Base-by-base conservation (phyloP, 1,140 invertebrate genomes). In the Drosophila kikkawai region DNA sequence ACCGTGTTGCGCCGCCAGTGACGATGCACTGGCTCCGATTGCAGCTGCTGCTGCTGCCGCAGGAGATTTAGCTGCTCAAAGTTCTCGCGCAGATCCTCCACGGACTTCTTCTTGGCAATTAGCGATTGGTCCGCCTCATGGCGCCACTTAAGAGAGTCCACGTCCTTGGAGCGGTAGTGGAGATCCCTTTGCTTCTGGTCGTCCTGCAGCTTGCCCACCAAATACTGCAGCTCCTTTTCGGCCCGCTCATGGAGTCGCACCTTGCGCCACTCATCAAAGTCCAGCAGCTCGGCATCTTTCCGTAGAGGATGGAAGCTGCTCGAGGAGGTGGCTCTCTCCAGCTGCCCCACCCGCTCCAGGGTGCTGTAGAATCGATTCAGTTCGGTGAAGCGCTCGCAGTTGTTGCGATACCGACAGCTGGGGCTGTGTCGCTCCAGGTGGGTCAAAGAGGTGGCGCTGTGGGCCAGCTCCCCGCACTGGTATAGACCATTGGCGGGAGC, bases 181-280 rank as follows among this genome's bases (percentile, higher is more conserved):
- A 98, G 96, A 91, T 97, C 96, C 64, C 97, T 96, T 82, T 98
- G 96, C 69, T 94, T 96, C 90, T 98, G 96, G 12, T 96, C 96
- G 17, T 94, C 93, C 93, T 96, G 96, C 4, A 98, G 93, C 93
- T 98, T 97, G 45, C 94, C 94, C 76, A 97, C 96, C 29, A 99
- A 93, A 63, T 94, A 94, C 67, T 96, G 95, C 48, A 98, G 93
- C 91, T 98, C 98, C 85, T 96, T 95, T 91, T 98, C 96, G 4
- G 96, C 96, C 75, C 95, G 95, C 93, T 97, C 96, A 68, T 96
- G 95, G n/a, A 95, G 94, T 65, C 97, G 93, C 22, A 97, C 94
- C 91, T 95, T 95, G 91, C 96, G 97, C 97, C 97, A 98, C 45
- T 96, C 94, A 82, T 98, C 97, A 91, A 96, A 98, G 93, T 98